These are phyloP conservation scores for Pygoscelis adeliae DNA, from an alignment of 2,113 vertebrate species.

Conservation along the genomic window DNA sequence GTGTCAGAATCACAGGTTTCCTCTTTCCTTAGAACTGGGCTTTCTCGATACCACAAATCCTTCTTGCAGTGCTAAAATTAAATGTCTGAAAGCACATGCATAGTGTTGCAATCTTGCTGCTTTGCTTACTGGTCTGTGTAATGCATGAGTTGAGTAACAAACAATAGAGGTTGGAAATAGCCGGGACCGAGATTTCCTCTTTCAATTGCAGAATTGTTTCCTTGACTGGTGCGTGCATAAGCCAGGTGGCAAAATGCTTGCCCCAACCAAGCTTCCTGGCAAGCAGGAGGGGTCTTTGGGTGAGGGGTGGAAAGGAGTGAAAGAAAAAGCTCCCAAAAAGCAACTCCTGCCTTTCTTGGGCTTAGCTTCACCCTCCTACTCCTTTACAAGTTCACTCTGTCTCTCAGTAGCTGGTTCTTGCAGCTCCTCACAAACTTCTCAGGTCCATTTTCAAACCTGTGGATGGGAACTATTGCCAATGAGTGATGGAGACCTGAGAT, in stretches of 20 bases:
- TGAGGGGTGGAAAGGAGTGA: background rate
- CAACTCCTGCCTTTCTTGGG: background rate
- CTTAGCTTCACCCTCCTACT: background rate
- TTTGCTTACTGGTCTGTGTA: slow-evolving; percentile 41
- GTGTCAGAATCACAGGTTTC: slow-evolving; percentile 57
- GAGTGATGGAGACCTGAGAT: background rate
- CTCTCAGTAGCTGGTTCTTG: background rate
- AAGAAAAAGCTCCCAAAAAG: background rate
- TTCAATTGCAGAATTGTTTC: slow-evolving; percentile 65
- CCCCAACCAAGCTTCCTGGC: background rate
- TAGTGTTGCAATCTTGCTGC: slow-evolving; percentile 59
- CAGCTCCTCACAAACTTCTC: background rate
- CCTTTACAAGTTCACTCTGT: background rate
- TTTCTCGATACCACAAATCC: slow-evolving; percentile 31
- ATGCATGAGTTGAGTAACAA: slow-evolving; percentile 40
- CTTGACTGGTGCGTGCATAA: slow-evolving; percentile 44
- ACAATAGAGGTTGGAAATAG: slow-evolving; percentile 69
- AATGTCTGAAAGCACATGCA: slow-evolving; percentile 60
- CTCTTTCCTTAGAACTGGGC: slow-evolving; percentile 60
- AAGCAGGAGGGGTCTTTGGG: background rate
- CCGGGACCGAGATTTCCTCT: slow-evolving; percentile 56
- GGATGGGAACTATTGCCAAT: background rate
- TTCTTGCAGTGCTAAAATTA: slow-evolving; percentile 69
- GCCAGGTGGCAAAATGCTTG: slow-evolving; percentile 61
- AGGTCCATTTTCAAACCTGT: background rate